Evolutionary conservation across 1,140 invertebrate genomes (phyloP).

Genomic region (Musca vetustissima): DNA sequence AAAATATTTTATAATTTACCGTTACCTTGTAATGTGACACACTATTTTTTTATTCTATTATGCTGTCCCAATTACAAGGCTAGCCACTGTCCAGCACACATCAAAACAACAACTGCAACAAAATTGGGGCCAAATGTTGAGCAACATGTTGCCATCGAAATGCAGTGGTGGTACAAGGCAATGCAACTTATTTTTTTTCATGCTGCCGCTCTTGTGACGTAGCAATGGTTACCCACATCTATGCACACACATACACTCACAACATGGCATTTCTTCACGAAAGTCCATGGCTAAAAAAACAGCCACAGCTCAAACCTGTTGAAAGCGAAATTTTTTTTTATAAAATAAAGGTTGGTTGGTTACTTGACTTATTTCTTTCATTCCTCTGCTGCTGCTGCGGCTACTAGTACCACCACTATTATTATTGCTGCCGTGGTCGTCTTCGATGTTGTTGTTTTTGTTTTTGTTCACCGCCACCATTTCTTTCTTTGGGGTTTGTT

Average conservation of each 20-base stretch:
- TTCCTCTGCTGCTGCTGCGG: too few relatives aligned
- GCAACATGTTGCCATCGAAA: too few relatives aligned
- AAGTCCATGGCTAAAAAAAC: too few relatives aligned
- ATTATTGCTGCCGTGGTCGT: not conserved
- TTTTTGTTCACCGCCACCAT: too few relatives aligned
- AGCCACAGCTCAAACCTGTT: conserved; percentile 44
- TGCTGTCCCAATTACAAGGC: too few relatives aligned
- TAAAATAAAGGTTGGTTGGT: conserved; percentile 26
- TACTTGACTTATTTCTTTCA: conserved; percentile 4
- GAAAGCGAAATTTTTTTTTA: conserved; percentile 55
- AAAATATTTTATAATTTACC: too few relatives aligned
- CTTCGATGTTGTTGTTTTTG: conserved; percentile 6
- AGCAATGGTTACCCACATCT: not conserved
- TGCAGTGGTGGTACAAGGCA: not conserved
- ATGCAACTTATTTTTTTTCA: not conserved
- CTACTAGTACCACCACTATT: not conserved
- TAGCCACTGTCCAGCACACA: too few relatives aligned
- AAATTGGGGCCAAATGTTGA: too few relatives aligned
- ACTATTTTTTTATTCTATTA: too few relatives aligned
- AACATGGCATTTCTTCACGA: conserved; percentile 6
- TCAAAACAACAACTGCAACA: too few relatives aligned
- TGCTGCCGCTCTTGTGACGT: not conserved
- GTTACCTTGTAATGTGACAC: too few relatives aligned
- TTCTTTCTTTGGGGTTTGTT: conserved; percentile 14
- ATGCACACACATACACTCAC: too few relatives aligned